These are phyloP conservation scores for Copidosoma aretas DNA, from an alignment of 2,888 invertebrate species.

Conservation along the genomic window DNA sequence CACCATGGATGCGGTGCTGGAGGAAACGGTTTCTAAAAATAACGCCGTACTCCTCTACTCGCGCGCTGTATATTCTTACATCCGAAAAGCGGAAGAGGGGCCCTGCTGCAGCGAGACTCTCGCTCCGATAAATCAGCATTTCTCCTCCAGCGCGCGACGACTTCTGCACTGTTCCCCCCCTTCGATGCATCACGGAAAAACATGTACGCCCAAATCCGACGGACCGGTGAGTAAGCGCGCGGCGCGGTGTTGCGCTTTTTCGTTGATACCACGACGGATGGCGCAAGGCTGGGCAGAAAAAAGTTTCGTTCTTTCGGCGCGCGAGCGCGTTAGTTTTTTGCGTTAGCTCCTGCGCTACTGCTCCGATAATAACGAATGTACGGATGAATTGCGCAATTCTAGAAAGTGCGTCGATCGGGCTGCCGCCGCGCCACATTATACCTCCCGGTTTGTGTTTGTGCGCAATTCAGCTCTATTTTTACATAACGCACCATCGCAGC, in stretches of 20 bases:
- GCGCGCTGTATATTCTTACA: no score
- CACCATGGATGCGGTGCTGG: no score
- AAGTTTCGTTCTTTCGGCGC: no score
- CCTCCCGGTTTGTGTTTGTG: not conserved
- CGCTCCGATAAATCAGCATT: not conserved
- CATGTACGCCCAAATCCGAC: not conserved
- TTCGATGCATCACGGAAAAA: not conserved
- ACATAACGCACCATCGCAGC: not conserved
- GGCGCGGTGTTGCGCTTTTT: not conserved
- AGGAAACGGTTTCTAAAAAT: no score
- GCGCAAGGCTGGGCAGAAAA: not conserved
- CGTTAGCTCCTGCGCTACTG: not conserved
- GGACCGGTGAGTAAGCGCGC: not conserved
- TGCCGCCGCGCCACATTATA: not conserved
- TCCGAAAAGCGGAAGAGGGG: no score
- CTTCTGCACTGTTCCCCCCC: not conserved
- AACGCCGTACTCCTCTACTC: no score
- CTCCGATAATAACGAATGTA: not conserved
- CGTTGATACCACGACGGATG: not conserved
- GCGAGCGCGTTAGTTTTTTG: not conserved
- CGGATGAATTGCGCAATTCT: not conserved
- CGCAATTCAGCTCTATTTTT: slow-evolving; percentile 1
- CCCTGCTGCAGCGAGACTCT: no score
- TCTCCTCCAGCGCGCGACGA: not conserved
- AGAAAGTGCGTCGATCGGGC: not conserved